Evolutionary conservation across 2,888 invertebrate species (phyloP).

Genomic region (Nomada ferruginata): DNA sequence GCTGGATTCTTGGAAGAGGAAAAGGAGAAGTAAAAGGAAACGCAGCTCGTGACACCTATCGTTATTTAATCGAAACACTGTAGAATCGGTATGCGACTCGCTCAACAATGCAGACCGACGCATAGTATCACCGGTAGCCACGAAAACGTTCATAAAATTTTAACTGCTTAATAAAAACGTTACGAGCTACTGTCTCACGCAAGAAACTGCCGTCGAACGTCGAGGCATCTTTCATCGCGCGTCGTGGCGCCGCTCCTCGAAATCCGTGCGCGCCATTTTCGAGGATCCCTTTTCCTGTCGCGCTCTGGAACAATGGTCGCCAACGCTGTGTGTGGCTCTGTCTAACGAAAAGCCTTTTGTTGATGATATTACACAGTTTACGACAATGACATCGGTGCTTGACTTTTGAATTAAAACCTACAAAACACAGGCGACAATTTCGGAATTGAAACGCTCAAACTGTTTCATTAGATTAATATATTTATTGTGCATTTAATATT

Average conservation of each 20-base stretch:
- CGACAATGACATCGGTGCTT: neutral
- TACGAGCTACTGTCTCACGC: constrained; percentile 73
- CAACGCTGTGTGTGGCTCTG: neutral
- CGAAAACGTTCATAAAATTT: constrained; percentile 74
- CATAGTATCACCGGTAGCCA: constrained; percentile 50
- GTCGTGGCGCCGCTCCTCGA: constrained; percentile 47
- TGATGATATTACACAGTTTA: neutral
- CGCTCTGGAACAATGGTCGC: neutral
- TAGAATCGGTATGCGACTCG: constrained; percentile 64
- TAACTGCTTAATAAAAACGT: constrained; percentile 78
- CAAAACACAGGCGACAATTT: too few species aligned
- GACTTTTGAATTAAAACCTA: neutral
- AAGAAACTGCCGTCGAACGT: constrained; percentile 63
- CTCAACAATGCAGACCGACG: constrained; percentile 76
- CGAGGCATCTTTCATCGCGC: constrained; percentile 49
- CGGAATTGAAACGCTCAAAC: neutral
- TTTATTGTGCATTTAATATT: neutral
- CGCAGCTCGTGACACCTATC: constrained; percentile 76
- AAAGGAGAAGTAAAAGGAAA: constrained; percentile 26
- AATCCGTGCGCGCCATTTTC: constrained; percentile 44
- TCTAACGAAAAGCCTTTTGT: too few species aligned
- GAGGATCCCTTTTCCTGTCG: neutral
- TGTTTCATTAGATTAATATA: neutral
- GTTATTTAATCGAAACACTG: constrained; percentile 69
- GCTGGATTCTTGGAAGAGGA: neutral